Conservation (phyloP, 2,113 vertebrate species). For the Willisornis vidua region DNA sequence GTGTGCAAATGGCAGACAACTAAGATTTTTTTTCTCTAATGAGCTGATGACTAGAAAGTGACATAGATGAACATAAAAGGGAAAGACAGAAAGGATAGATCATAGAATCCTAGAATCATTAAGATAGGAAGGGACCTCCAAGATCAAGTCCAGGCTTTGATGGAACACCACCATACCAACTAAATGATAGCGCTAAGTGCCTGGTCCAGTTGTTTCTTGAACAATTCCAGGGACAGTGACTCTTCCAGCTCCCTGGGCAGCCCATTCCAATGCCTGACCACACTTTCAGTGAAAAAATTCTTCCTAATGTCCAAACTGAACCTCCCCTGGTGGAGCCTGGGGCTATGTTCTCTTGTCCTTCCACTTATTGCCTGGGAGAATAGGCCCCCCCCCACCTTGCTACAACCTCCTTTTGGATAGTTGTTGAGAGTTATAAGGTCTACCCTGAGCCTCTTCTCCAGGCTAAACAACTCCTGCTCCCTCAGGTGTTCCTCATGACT, state of each 20-base stretch:
- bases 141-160: background rate
- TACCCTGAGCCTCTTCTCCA: background rate
- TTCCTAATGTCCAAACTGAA: background rate
- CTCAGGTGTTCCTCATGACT: background rate
- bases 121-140: background rate
- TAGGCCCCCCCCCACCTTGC: rapidly evolving
- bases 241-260: background rate
- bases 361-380: background rate
- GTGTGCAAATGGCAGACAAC: background rate
- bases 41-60: background rate
- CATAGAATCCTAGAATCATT: background rate
- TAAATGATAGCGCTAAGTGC: background rate
- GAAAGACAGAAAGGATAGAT: background rate
- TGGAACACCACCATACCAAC: background rate
- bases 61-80: background rate
- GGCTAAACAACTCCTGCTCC: background rate
- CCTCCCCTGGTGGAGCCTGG: background rate
- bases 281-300: background rate
- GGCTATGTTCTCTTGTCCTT: background rate
- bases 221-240: background rate
- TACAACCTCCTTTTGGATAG: background rate
- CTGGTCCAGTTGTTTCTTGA: background rate
- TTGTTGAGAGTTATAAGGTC: background rate
- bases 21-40: background rate
- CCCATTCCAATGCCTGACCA: background rate